A percentile compares a stretch with the other conserved stretches of the same genome.
Conservation (phyloP, 30 jellyfish, hydroid and myxozoan species). For the Aurelia aurita region DNA sequence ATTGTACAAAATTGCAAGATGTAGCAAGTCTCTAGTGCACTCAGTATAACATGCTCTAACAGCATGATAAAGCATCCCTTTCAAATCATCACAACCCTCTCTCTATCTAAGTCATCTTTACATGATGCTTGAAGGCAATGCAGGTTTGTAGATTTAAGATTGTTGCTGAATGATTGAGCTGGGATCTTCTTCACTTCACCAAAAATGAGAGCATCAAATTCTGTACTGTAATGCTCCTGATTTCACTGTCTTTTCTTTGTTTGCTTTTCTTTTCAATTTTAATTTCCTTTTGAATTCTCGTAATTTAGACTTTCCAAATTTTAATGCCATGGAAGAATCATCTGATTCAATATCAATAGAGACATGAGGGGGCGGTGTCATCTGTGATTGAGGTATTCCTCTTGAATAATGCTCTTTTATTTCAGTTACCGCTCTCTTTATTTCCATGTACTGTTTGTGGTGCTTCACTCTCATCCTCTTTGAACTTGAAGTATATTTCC, state of each 20-base stretch:
- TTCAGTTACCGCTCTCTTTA: slow-evolving; percentile 26
- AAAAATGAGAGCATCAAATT: background rate
- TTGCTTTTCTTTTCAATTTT: background rate
- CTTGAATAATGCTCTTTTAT: slow-evolving; percentile 15
- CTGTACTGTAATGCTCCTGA: slow-evolving; percentile 53
- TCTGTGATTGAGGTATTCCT: background rate
- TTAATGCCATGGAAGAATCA: slow-evolving; percentile 1
- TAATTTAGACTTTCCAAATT: background rate
- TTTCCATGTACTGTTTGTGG: slow-evolving; percentile 26
- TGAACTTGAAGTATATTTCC: slow-evolving; percentile 44
- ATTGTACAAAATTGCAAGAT: no score
- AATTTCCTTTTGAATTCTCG: background rate
- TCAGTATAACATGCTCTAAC: no score
- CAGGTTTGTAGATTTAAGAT: no score
- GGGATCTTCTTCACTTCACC: no score
- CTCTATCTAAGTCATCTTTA: no score
- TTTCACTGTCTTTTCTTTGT: slow-evolving; percentile 27
- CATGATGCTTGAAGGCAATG: no score
- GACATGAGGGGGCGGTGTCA: slow-evolving; percentile 4
- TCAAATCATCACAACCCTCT: no score
- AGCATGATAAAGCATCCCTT: no score
- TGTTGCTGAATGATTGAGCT: no score
- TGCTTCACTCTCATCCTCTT: slow-evolving; percentile 27
- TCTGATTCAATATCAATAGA: slow-evolving; percentile 21
- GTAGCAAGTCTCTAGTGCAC: no score